Conservation (phyloP, 2,113 vertebrate genomes). For the Salvelinus namaycush region DNA sequence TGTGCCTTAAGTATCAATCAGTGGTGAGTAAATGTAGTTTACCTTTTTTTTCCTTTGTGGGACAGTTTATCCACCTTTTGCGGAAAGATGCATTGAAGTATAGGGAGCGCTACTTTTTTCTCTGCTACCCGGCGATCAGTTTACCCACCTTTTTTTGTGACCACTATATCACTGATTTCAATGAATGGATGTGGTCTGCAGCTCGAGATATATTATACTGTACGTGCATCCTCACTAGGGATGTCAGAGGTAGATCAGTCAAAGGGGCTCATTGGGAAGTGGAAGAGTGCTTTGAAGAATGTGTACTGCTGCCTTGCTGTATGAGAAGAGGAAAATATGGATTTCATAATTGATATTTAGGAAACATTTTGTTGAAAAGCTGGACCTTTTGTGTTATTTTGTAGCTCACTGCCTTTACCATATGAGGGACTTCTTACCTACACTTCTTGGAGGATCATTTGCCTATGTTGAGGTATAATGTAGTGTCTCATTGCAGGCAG, state of each 20-base stretch:
- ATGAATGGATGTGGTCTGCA: constrained; percentile 4
- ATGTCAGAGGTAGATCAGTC: constrained; percentile 6
- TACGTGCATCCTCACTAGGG: background rate
- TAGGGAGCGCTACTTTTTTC: no score
- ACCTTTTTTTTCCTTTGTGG: no score
- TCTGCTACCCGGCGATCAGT: no score
- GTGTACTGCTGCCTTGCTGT: constrained; percentile 1
- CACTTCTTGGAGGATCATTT: background rate
- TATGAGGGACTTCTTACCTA: background rate
- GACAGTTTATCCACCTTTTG: no score
- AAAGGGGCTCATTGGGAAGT: constrained; percentile 5
- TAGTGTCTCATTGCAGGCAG: background rate
- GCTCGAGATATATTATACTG: constrained; percentile 4
- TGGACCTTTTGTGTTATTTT: background rate
- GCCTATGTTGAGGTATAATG: background rate
- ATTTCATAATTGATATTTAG: constrained; percentile 3
- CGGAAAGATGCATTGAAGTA: no score
- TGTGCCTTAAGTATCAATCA: constrained; percentile 21
- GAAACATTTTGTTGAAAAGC: constrained; percentile 10
- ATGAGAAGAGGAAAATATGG: constrained; percentile 3
- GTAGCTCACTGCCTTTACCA: background rate
- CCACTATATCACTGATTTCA: no score
- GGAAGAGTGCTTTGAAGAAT: background rate
- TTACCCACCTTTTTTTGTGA: no score
- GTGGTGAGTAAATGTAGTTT: no score